Evolutionary conservation across 1,140 invertebrate genomes (phyloP), one percentile per base, ranked within the genome.

Genomic region (Pinna nobilis): DNA sequence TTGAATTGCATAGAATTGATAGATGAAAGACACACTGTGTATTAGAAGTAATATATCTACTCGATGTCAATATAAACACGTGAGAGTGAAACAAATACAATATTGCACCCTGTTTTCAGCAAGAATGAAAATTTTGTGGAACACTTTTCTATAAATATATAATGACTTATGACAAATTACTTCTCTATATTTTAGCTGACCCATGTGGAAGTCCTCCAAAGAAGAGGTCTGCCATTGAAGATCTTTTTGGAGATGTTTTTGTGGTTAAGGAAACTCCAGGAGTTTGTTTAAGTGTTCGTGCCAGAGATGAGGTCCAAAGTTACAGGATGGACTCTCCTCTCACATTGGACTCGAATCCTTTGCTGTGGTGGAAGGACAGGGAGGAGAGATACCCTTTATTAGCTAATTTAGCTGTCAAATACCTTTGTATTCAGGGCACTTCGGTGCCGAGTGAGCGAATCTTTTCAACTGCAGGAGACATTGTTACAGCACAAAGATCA

Each of bases 291-390:
- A n/a, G 6, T n/a, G 32, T 28, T 5, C n/a, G 53, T 6, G 25
- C 53, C 6, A 28, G 28, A 57, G 53, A 57, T 6, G 53, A 57
- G 32, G 30, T 57, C 3, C 11, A 28, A n/a, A 57, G 5, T 7
- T 57, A 28, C 53, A 7, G 53, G 32, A 28, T 6, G 25, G 28
- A 23, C 20, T n/a, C n/a, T 55, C 2, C n/a, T 23, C 28, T 44
- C n/a, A n/a, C 50, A 20, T 37, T 59, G 15, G 51, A 59, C 18
- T 55, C 61, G 18, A 23, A 35, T 41, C 61, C 55, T 33, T 47
- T 73, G 23, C 11, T 32, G 13, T 74, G 72, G 65, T 74, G 72
- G 72, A 69, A 51, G 37, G 7, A 20, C 15, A 15, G 53, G 20
- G 35, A 67, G 35, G 5, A 39, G 0, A 60, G 37, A 41, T 74